Percentiles rank a stretch among this genome's conserved stretches.
These are phyloP conservation scores for Camelus bactrianus DNA, from an alignment of 2,113 vertebrate genomes.

Conservation along the genomic window DNA sequence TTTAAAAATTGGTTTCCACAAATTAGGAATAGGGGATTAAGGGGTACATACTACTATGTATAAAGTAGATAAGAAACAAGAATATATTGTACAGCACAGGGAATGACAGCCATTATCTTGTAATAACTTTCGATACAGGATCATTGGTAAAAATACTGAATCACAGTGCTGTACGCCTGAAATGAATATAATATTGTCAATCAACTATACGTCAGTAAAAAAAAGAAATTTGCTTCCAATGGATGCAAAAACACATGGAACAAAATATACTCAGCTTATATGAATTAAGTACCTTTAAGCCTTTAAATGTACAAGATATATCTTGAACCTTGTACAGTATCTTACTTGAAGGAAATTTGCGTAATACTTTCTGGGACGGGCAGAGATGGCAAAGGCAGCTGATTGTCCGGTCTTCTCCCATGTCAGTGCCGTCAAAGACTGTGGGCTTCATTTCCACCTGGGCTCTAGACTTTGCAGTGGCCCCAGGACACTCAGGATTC, in stretches of 20 bases:
- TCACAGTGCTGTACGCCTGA: too few relatives aligned
- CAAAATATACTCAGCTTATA: neutral
- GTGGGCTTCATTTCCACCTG: accelerated
- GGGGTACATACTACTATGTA: neutral
- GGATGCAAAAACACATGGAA: neutral
- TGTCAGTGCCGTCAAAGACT: too few relatives aligned
- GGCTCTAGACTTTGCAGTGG: neutral
- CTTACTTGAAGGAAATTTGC: neutral
- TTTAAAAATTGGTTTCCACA: neutral
- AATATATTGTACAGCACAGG: too few relatives aligned
- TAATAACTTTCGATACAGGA: too few relatives aligned
- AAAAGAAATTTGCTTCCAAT: neutral
- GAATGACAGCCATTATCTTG: too few relatives aligned
- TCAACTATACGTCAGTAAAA: too few relatives aligned
- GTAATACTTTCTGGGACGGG: neutral
- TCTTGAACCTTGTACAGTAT: neutral
- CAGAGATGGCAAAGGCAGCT: neutral
- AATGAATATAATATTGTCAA: too few relatives aligned
- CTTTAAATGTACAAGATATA: neutral
- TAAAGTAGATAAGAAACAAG: too few relatives aligned
- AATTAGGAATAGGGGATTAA: neutral
- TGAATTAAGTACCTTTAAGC: neutral
- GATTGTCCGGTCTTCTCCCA: too few relatives aligned
- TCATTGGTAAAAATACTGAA: too few relatives aligned
- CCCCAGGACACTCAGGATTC: neutral